A percentile compares a stretch with the other conserved stretches of the same genome.
Conservation (phyloP, 2,888 invertebrate genomes). For the Eudasyphora cyanicolor region DNA sequence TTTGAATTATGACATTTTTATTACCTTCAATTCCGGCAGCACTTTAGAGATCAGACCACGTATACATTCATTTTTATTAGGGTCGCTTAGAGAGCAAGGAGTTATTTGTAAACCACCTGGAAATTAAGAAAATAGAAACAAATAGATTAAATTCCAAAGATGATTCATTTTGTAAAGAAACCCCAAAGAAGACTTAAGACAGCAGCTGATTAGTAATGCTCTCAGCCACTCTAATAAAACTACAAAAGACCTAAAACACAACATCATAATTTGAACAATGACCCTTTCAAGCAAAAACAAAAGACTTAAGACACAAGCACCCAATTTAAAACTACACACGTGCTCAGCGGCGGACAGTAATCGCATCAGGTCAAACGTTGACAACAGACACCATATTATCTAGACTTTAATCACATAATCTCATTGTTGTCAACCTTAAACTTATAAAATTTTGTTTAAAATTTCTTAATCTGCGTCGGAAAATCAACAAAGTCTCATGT, state of each 20-base stretch:
- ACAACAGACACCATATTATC: background rate
- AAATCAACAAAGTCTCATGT: background rate
- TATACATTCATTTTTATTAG: conserved; percentile 83
- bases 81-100: conserved; percentile 82
- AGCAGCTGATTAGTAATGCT: too few species aligned
- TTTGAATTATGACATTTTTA: background rate
- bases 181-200: too few species aligned
- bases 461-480: background rate
- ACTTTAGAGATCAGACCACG: conserved; percentile 81
- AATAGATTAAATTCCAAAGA: background rate
- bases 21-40: conserved; percentile 77
- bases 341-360: too few species aligned
- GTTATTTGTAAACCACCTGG: conserved; percentile 66
- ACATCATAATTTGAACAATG: background rate
- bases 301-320: conserved; percentile 18
- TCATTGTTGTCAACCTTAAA: background rate
- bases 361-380: background rate
- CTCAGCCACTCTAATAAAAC: background rate
- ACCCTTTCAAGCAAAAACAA: background rate
- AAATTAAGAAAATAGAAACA: conserved; percentile 22
- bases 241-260: conserved; percentile 13
- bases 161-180: too few species aligned
- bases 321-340: background rate
- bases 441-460: background rate
- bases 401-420: background rate